Evolutionary conservation across 1,140 invertebrate species (phyloP).

Genomic region (Nixonia krombeini): DNA sequence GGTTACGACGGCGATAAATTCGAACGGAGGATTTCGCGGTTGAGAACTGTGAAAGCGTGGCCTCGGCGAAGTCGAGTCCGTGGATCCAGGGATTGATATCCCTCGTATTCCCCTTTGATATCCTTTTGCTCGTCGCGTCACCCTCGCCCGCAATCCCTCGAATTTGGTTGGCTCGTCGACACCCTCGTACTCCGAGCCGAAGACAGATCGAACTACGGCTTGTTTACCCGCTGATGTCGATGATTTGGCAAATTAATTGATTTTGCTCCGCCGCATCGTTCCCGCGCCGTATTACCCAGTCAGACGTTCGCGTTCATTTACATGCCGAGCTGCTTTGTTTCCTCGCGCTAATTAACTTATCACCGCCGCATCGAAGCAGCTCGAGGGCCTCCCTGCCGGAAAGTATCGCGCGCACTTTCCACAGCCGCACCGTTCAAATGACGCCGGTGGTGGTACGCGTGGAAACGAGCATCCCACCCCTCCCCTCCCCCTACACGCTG

Average conservation of each 20-base stretch:
- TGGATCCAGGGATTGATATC: slow-evolving; percentile 65
- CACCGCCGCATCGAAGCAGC: too few relatives aligned
- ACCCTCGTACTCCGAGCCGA: slow-evolving; percentile 14
- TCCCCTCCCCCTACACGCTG: too few relatives aligned
- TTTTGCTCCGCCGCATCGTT: slow-evolving; percentile 3
- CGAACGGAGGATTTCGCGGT: slow-evolving; percentile 65
- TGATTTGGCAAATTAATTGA: slow-evolving; percentile 30
- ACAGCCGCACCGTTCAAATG: too few relatives aligned
- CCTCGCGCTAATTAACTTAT: too few relatives aligned
- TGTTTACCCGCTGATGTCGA: slow-evolving; percentile 26
- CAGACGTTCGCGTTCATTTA: background rate
- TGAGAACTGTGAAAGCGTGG: slow-evolving; percentile 64
- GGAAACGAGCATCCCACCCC: too few relatives aligned
- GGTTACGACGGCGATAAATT: slow-evolving; percentile 70
- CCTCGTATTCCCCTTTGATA: slow-evolving; percentile 66
- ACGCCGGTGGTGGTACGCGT: too few relatives aligned
- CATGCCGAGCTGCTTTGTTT: background rate
- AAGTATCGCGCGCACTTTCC: too few relatives aligned
- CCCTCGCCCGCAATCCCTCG: slow-evolving; percentile 29
- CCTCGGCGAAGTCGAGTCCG: slow-evolving; percentile 41
- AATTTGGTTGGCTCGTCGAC: slow-evolving; percentile 28
- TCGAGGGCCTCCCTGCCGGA: too few relatives aligned
- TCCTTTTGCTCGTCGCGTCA: slow-evolving; percentile 43
- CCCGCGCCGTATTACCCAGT: background rate
- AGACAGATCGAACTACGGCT: slow-evolving; percentile 26